Percentiles rank a stretch among this genome's conserved stretches.
These are phyloP conservation scores for Dermochelys coriacea DNA, from an alignment of 2,797 vertebrate species.

Conservation along the genomic window DNA sequence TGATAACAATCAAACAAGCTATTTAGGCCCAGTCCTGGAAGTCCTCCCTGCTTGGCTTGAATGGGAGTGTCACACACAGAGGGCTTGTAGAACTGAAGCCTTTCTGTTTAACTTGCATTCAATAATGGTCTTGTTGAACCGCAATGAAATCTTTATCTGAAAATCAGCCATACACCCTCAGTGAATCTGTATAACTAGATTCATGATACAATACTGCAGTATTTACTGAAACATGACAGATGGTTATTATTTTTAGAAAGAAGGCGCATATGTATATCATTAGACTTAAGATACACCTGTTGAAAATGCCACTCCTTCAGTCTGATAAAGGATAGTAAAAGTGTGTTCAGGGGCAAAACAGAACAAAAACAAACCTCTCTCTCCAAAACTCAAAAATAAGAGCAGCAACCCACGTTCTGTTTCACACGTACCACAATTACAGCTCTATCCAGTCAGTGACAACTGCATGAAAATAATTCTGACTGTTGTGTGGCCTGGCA, in stretches of 20 bases:
- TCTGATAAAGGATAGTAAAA: conserved; percentile 24
- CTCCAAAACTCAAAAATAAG: background rate
- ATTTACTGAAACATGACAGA: conserved; percentile 55
- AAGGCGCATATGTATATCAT: background rate
- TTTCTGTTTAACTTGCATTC: background rate
- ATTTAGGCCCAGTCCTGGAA: background rate
- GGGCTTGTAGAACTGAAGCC: background rate
- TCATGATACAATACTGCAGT: conserved; percentile 2
- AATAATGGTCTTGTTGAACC: conserved; percentile 51
- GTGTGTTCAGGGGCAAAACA: conserved; percentile 23
- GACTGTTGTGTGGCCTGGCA: background rate
- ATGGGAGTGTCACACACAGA: background rate
- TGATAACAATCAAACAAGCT: background rate
- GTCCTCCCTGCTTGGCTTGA: background rate
- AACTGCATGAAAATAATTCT: background rate
- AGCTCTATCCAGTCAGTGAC: background rate
- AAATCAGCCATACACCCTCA: background rate
- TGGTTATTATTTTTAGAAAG: background rate
- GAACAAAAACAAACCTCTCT: background rate
- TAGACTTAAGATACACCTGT: background rate
- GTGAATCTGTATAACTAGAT: conserved; percentile 38
- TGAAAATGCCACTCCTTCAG: conserved; percentile 24
- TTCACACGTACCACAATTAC: background rate
- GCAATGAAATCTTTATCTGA: conserved; percentile 51
- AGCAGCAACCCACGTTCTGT: background rate